Evolutionary conservation across 2,888 invertebrate genomes (phyloP).

Genomic region (Lasioglossum leucozonium): DNA sequence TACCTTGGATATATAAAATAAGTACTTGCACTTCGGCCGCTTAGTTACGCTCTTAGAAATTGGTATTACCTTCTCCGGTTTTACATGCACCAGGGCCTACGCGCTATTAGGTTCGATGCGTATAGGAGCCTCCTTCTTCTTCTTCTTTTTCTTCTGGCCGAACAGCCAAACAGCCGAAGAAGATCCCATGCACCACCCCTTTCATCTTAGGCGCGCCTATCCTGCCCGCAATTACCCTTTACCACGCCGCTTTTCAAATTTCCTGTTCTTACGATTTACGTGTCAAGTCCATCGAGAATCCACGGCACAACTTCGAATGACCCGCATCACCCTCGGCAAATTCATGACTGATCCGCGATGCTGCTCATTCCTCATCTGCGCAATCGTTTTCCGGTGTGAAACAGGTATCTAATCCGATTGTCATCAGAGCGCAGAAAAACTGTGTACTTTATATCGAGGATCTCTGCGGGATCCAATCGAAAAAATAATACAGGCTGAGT

Average conservation of each 20-base stretch:
- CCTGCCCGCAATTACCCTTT: slow-evolving; percentile 39
- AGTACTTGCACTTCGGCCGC: slow-evolving; percentile 13
- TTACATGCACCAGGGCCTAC: not conserved
- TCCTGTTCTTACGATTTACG: slow-evolving; percentile 32
- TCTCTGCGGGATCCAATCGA: too few relatives aligned
- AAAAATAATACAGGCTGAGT: too few relatives aligned
- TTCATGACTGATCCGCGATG: not conserved
- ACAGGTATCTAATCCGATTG: not conserved
- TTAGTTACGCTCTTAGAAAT: slow-evolving; percentile 54
- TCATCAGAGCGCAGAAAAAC: too few relatives aligned
- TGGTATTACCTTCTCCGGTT: slow-evolving; percentile 32
- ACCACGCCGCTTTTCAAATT: slow-evolving; percentile 48
- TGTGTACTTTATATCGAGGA: too few relatives aligned
- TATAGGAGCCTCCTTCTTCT: not conserved
- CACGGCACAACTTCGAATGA: not conserved
- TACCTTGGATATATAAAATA: slow-evolving; percentile 28
- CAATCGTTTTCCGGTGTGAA: too few relatives aligned
- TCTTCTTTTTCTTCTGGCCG: not conserved
- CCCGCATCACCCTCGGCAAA: not conserved
- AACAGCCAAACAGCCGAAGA: not conserved
- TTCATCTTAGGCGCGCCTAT: slow-evolving; percentile 7
- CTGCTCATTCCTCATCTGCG: not conserved
- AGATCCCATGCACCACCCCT: not conserved
- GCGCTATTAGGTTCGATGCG: slow-evolving; percentile 35
- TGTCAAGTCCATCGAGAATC: not conserved